Conservation (phyloP, 2,113 vertebrate species). For the Sclerurus mexicanus region DNA sequence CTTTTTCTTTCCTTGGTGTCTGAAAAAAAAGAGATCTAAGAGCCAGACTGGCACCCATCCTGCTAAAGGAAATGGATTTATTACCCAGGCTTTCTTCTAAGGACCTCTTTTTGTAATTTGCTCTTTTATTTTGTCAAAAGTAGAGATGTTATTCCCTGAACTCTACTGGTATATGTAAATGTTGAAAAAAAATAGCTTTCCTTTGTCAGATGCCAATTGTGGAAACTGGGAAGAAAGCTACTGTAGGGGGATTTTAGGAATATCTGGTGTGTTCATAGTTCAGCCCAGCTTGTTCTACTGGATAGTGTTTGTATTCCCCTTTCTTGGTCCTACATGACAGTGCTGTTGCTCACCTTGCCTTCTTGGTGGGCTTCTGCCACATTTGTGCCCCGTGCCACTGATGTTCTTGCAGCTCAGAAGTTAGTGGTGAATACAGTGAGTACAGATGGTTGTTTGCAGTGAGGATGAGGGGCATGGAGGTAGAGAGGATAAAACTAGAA, state of each 20-base stretch:
- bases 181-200: background rate
- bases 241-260: background rate
- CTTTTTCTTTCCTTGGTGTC: constrained; percentile 8
- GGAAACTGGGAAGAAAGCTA: background rate
- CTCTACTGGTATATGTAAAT: background rate
- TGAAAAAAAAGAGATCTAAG: background rate
- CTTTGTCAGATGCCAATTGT: background rate
- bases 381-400: background rate
- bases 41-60: constrained; percentile 9
- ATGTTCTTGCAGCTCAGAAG: background rate
- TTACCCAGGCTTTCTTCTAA: constrained; percentile 9
- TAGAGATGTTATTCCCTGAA: background rate
- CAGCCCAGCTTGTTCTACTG: background rate
- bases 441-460: background rate
- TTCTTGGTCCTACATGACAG: background rate
- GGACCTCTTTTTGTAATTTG: background rate
- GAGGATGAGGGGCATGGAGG: background rate
- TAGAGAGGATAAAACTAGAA: background rate
- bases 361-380: background rate
- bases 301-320: background rate
- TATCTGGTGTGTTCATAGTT: background rate
- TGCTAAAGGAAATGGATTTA: constrained; percentile 31
- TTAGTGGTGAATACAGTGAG: background rate
- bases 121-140: background rate
- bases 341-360: background rate